Conservation (phyloP, 2,888 invertebrate genomes). For the Dione vanillae region DNA sequence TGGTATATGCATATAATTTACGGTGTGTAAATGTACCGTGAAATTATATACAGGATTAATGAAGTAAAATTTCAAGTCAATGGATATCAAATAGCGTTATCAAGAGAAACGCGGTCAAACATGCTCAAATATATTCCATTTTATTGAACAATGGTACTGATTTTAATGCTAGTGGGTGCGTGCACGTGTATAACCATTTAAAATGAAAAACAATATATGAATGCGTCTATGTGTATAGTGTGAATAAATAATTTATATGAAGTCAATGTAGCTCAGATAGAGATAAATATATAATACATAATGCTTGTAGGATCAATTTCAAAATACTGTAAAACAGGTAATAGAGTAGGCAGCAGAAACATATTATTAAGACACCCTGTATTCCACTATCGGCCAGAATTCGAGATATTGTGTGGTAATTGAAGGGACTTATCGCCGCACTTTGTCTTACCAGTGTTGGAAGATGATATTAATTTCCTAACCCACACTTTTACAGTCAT, state of each 20-base stretch:
- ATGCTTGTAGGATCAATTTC: neutral
- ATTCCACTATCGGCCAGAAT: neutral
- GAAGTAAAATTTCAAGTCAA: slow-evolving; percentile 15
- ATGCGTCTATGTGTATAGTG: neutral
- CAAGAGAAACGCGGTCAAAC: slow-evolving; percentile 11
- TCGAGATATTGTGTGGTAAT: neutral
- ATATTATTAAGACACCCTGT: neutral
- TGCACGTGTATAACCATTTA: slow-evolving; percentile 12
- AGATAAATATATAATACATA: too few species aligned
- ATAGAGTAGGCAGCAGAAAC: too few species aligned
- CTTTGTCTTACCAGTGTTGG: neutral
- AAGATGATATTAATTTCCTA: too few species aligned
- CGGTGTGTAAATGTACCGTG: too few species aligned
- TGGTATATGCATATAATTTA: neutral
- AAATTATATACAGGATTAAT: neutral
- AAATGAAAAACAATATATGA: slow-evolving; percentile 11
- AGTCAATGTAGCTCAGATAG: too few species aligned
- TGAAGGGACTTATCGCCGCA: neutral
- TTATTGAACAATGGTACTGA: slow-evolving; percentile 6
- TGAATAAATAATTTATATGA: neutral
- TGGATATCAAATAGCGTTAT: slow-evolving; percentile 10
- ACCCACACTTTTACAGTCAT: too few species aligned
- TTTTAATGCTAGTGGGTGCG: slow-evolving; percentile 11
- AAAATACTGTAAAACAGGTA: neutral
- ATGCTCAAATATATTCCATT: slow-evolving; percentile 12